Evolutionary conservation across 1,140 invertebrate genomes (phyloP), one percentile per base, ranked within the genome.

Genomic region (Euwallacea fornicatus): DNA sequence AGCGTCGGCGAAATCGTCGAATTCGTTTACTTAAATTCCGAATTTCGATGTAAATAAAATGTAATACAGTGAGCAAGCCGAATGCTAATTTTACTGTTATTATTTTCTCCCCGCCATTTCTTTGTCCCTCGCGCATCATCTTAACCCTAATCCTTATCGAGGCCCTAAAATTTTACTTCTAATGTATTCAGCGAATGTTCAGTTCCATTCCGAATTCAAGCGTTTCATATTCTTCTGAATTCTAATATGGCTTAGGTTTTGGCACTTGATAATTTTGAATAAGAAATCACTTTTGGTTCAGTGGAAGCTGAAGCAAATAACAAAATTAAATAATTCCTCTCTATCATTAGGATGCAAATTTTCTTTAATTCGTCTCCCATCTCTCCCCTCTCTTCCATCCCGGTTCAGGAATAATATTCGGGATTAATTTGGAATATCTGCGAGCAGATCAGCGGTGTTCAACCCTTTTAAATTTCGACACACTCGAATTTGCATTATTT

Each of bases 271-370:
- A 33, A 33, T 33, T 33, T 33, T 33, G 21, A 33, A 33, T 33
- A 33, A 33, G 21, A 33, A 33, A 33, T 33, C 21, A 33, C 21
- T 33, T 33, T 33, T 33, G 21, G 21, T 33, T 33, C 21, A 13
- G 46, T 50, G 13, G 46, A 58, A 58, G 16, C 44, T 15, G 15
- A 10, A 69, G 47, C 66, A 15, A 46, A 69, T 64, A 74, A 74
- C 69, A 61, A 58, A 66, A 67, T 74, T 68, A 74, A 74, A 78
- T 79, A 79, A 79, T 79, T 79, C 76, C 76, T 72, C 76, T 71
- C 77, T 74, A 77, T 78, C 78, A 77, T 79, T 79, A 77, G 61
- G 72, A 79, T 79, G 78, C 77, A 79, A 79, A 79, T 79, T 77
- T 79, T 78, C 77, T 77, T 79, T 75, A 75, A 75, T 75, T 73